phyloP scores from a whole-genome alignment of 1,140 invertebrate genomes.

The Drosophila guanche region DNA sequence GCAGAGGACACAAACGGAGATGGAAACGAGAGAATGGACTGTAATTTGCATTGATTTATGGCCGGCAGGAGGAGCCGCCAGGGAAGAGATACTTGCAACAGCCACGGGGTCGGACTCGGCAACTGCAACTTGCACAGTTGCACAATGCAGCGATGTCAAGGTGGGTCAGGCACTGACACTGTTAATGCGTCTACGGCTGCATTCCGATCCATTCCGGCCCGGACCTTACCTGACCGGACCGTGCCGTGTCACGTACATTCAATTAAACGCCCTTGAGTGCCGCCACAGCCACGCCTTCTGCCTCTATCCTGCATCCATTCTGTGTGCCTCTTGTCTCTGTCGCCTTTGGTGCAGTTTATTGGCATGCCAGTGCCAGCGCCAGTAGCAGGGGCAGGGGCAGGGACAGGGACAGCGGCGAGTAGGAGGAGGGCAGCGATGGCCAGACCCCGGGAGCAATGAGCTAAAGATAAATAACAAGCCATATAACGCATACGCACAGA shows the following conservation, averaged over 20 bases:
- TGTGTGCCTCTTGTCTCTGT: conserved; percentile 1
- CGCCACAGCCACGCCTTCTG: conserved; percentile 42
- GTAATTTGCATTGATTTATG: conserved; percentile 80
- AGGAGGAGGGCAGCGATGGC: conserved; percentile 11
- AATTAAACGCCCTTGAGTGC: conserved; percentile 80
- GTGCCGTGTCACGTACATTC: conserved; percentile 72
- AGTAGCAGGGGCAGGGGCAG: too few species aligned
- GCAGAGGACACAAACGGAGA: conserved; percentile 6
- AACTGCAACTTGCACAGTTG: conserved; percentile 40
- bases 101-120: conserved; percentile 6
- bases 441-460: conserved; percentile 60
- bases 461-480: conserved; percentile 80
- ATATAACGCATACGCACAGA: conserved; percentile 77
- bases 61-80: conserved; percentile 21
- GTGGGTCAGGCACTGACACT: conserved; percentile 61
- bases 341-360: conserved; percentile 59
- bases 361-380: conserved; percentile 50
- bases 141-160: conserved; percentile 66
- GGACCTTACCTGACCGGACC: background rate
- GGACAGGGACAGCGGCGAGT: background rate
- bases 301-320: background rate
- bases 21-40: conserved; percentile 21
- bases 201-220: conserved; percentile 49
- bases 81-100: conserved; percentile 24
- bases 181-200: conserved; percentile 74